These are phyloP conservation scores for Parnassius mnemosyne DNA, from an alignment of 2,888 invertebrate genomes.

Conservation along the genomic window DNA sequence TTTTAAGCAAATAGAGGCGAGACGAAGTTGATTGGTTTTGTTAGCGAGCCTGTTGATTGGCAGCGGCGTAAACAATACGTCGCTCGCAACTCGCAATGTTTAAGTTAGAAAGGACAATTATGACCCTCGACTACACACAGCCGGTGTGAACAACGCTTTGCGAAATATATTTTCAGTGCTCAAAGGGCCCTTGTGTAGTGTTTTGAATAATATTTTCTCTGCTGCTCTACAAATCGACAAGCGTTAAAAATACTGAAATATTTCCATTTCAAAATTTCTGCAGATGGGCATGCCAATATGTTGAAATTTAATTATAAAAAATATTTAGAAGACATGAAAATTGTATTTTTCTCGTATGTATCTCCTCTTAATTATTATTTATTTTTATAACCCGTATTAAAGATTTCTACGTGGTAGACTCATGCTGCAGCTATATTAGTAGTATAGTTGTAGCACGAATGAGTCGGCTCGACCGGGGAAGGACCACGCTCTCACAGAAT, in stretches of 20 bases:
- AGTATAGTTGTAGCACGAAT: too few species aligned
- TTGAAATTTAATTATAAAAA: neutral
- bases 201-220: slow-evolving; percentile 38
- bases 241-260: slow-evolving; percentile 9
- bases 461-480: too few species aligned
- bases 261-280: slow-evolving; percentile 2
- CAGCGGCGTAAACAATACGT: slow-evolving; percentile 76
- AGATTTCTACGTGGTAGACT: too few species aligned
- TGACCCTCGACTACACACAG: slow-evolving; percentile 58
- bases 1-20: slow-evolving; percentile 80
- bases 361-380: too few species aligned
- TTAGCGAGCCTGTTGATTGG: slow-evolving; percentile 79
- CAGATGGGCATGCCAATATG: slow-evolving; percentile 5
- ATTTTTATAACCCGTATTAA: too few species aligned
- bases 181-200: slow-evolving; percentile 36
- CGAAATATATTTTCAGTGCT: slow-evolving; percentile 37
- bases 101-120: slow-evolving; percentile 75
- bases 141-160: slow-evolving; percentile 51
- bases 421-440: too few species aligned
- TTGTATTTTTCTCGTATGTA: too few species aligned
- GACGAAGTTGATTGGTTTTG: slow-evolving; percentile 82
- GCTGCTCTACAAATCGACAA: slow-evolving; percentile 35
- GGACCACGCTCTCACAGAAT: too few species aligned
- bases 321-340: neutral
- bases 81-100: slow-evolving; percentile 60